A percentile compares a stretch with the other conserved stretches of the same genome.
phyloP scores from a whole-genome alignment of 2,113 vertebrate species.

The Syrrhaptes paradoxus region DNA sequence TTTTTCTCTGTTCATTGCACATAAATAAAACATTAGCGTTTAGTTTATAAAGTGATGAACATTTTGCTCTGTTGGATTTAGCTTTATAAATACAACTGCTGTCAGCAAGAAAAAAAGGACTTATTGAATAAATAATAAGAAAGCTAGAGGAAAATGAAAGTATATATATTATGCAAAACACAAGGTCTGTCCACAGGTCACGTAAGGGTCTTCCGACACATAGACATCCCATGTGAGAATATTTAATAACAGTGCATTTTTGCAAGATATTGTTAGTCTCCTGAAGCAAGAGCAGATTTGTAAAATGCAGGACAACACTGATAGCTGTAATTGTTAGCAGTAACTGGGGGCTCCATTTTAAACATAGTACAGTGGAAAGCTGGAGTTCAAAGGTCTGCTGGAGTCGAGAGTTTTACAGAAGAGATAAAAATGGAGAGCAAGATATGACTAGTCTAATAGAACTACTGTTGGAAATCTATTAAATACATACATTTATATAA shows the following conservation, averaged over 20 bases:
- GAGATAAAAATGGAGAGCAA: background rate
- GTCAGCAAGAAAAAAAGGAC: slow-evolving; percentile 86
- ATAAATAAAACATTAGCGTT: slow-evolving; percentile 91
- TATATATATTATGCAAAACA: slow-evolving; percentile 80
- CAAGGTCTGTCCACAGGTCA: slow-evolving; percentile 77
- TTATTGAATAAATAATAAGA: slow-evolving; percentile 90
- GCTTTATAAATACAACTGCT: slow-evolving; percentile 87
- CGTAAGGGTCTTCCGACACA: slow-evolving; percentile 44
- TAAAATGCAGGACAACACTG: background rate
- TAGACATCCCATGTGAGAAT: slow-evolving; percentile 29
- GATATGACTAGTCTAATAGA: background rate
- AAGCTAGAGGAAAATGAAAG: slow-evolving; percentile 79
- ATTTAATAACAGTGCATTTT: slow-evolving; percentile 33
- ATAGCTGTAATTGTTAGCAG: slow-evolving; percentile 19
- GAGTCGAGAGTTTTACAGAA: background rate
- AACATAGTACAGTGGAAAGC: background rate
- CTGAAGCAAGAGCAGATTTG: background rate
- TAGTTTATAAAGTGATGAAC: slow-evolving; percentile 90
- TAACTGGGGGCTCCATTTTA: background rate
- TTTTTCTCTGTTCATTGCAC: slow-evolving; percentile 82
- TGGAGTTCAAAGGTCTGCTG: background rate
- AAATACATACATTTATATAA: background rate
- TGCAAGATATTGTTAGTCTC: background rate
- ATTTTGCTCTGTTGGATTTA: slow-evolving; percentile 83
- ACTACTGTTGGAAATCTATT: background rate